phyloP scores from a whole-genome alignment of 2,113 vertebrate genomes.

The Corythornis madagascariensis region DNA sequence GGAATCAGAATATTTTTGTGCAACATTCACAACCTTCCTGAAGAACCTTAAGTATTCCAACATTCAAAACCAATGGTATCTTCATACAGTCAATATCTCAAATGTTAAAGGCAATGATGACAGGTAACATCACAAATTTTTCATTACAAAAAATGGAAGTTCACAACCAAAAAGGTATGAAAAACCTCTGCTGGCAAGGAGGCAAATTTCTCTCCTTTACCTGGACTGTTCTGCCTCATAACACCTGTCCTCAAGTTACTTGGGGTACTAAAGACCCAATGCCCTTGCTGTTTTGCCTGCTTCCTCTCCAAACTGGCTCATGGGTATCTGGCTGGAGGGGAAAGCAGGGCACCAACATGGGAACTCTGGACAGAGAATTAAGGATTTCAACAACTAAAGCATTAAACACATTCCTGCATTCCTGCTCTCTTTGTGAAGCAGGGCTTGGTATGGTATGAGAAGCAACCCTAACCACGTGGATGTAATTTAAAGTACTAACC shows the following conservation, averaged over 20 bases:
- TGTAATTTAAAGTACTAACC: background rate
- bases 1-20: background rate
- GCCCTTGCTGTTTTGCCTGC: background rate
- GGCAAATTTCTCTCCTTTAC: background rate
- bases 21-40: background rate
- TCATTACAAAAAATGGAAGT: background rate
- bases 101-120: background rate
- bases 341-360: background rate
- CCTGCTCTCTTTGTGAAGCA: background rate
- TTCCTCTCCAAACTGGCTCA: background rate
- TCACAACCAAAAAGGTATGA: background rate
- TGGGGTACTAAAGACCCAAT: background rate
- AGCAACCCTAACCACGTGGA: background rate
- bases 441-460: background rate
- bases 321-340: background rate
- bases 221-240: background rate
- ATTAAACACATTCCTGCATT: background rate
- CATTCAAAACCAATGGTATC: background rate
- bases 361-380: background rate
- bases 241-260: background rate
- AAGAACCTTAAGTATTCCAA: background rate
- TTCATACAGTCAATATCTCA: background rate
- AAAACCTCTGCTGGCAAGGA: background rate
- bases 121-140: background rate
- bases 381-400: background rate